Evolutionary conservation across 2,113 vertebrate genomes (phyloP).

Genomic region (Neofelis nebulosa): DNA sequence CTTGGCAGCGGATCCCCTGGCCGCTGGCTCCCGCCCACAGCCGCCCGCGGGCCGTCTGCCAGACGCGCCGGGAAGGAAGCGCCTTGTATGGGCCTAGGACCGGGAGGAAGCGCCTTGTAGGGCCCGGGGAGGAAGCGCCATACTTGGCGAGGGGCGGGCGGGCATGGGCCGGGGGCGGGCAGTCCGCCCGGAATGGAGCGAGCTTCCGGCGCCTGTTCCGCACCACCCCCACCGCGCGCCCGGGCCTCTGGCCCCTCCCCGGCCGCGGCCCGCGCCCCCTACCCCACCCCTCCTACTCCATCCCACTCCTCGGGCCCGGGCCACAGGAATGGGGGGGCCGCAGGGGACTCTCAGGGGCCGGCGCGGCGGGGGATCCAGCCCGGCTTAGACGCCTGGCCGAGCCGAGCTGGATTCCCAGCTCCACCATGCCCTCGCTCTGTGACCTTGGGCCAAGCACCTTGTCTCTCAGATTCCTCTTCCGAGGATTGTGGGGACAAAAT

Average conservation of each 20-base stretch:
- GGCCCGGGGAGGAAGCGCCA: constrained; percentile 75
- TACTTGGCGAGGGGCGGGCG: constrained; percentile 71
- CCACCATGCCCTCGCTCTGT: neutral
- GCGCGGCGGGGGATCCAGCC: neutral
- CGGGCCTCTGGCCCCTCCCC: neutral
- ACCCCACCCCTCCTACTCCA: accelerated
- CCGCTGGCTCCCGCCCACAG: constrained; percentile 37
- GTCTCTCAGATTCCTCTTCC: neutral
- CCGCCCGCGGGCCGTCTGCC: constrained; percentile 72
- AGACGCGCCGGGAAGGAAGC: constrained; percentile 77
- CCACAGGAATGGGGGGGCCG: no score
- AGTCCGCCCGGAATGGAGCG: neutral
- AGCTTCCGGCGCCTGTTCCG: constrained; percentile 63
- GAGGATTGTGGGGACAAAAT: neutral
- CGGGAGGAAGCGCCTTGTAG: constrained; percentile 74
- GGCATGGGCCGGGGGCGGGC: constrained; percentile 42
- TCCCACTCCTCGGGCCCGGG: neutral
- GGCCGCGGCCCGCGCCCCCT: neutral
- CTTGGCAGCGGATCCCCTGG: constrained; percentile 46
- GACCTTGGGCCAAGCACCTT: neutral
- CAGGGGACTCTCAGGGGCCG: neutral
- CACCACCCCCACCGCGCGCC: neutral
- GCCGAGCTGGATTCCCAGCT: neutral
- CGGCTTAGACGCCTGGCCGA: neutral
- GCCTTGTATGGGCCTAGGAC: constrained; percentile 78